Percentiles rank a stretch among this genome's conserved stretches.
phyloP scores from a whole-genome alignment of 2,888 invertebrate genomes.

The Ethmia dodecea region DNA sequence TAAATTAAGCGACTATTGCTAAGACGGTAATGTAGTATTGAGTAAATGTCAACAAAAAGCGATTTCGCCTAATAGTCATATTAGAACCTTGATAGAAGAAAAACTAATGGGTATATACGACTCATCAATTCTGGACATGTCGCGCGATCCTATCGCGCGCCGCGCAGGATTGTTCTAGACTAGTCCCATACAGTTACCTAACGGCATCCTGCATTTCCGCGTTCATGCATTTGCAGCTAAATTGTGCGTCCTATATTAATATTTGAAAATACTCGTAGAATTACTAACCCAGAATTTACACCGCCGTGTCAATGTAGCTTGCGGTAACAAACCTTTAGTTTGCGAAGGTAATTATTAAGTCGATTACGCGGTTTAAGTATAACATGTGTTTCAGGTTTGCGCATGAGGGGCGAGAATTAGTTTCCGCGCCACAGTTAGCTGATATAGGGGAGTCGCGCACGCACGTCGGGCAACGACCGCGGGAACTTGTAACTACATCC shows the following conservation, averaged over 20 bases:
- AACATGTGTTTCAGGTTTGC: slow-evolving; percentile 9
- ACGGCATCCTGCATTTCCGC: slow-evolving; percentile 63
- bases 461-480: slow-evolving; percentile 72
- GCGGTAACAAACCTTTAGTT: not conserved
- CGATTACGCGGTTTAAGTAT: slow-evolving; percentile 4
- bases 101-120: too few species aligned
- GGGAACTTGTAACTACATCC: slow-evolving; percentile 76
- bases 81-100: too few species aligned
- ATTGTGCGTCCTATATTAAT: slow-evolving; percentile 26
- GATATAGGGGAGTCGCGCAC: slow-evolving; percentile 61
- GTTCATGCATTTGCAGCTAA: slow-evolving; percentile 53
- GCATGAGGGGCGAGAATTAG: slow-evolving; percentile 9
- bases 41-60: too few species aligned
- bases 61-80: too few species aligned
- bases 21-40: too few species aligned
- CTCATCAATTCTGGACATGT: slow-evolving; percentile 66
- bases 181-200: slow-evolving; percentile 67
- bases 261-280: not conserved
- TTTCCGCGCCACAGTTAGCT: slow-evolving; percentile 49
- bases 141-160: slow-evolving; percentile 50
- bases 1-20: too few species aligned
- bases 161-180: slow-evolving; percentile 70
- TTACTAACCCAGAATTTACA: slow-evolving; percentile 17
- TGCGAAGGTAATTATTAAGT: slow-evolving; percentile 4
- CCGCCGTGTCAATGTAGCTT: not conserved